A percentile compares a stretch with the other conserved stretches of the same genome.
Evolutionary conservation across 2,113 vertebrate species (phyloP).

Genomic region (Ptilorrhoa leucosticta): DNA sequence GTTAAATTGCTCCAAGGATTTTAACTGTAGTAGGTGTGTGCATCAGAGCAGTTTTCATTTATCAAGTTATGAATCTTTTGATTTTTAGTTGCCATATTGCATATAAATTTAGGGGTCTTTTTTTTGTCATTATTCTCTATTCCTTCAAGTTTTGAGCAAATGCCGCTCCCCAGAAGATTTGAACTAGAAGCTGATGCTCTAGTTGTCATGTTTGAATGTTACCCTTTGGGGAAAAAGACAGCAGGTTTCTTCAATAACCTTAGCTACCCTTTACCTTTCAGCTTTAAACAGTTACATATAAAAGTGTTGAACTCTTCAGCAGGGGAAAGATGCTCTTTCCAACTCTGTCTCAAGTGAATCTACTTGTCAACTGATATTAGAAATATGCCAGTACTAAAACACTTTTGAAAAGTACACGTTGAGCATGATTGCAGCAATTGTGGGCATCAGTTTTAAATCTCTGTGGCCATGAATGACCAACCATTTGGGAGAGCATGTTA

Average conservation of each 20-base stretch:
- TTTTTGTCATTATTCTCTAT: not conserved
- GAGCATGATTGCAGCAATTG: not conserved
- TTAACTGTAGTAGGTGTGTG: not conserved
- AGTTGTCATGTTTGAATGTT: not conserved
- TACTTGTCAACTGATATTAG: not conserved
- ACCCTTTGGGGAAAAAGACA: not conserved
- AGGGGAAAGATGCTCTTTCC: not conserved
- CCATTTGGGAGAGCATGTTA: not conserved
- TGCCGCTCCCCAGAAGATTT: not conserved
- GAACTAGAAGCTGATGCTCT: not conserved
- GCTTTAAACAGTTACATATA: not conserved
- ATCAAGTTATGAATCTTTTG: not conserved
- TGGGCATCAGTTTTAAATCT: not conserved
- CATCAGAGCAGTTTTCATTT: not conserved
- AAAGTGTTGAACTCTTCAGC: not conserved
- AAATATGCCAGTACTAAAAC: not conserved
- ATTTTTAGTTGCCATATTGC: not conserved
- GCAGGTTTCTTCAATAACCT: not conserved
- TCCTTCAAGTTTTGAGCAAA: not conserved
- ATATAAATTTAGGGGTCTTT: not conserved
- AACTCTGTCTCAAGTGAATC: not conserved
- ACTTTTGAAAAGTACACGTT: not conserved
- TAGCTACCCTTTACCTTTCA: conserved; percentile 16
- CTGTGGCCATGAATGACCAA: not conserved
- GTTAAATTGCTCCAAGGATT: not conserved